phyloP scores from a whole-genome alignment of 2,113 vertebrate species.

The Polypterus senegalus region DNA sequence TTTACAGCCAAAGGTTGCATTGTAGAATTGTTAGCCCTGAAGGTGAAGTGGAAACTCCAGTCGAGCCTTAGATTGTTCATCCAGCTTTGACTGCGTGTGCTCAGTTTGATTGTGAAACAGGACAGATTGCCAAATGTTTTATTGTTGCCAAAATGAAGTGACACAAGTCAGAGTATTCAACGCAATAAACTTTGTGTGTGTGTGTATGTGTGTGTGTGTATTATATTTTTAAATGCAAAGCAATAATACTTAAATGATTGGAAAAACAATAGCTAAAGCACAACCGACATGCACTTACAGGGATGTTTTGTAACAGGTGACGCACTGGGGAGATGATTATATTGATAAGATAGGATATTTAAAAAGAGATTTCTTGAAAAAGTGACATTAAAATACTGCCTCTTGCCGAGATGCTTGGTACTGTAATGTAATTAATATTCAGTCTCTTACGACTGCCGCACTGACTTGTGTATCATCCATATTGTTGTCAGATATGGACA shows the following conservation, averaged over 20 bases:
- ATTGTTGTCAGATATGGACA: conserved; percentile 44
- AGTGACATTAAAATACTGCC: conserved; percentile 53
- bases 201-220: conserved; percentile 30
- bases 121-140: conserved; percentile 45
- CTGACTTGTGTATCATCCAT: conserved; percentile 61
- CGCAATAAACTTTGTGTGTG: conserved; percentile 27
- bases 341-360: conserved; percentile 32
- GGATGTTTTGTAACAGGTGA: conserved; percentile 46
- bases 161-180: conserved; percentile 35
- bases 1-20: conserved; percentile 12
- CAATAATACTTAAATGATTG: conserved; percentile 49
- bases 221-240: conserved; percentile 50
- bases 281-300: conserved; percentile 60
- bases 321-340: conserved; percentile 59
- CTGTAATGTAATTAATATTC: conserved; percentile 67
- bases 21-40: background rate
- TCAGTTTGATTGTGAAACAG: conserved; percentile 28
- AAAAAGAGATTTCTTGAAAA: conserved; percentile 45
- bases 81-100: conserved; percentile 9
- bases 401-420: conserved; percentile 62
- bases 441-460: conserved; percentile 56
- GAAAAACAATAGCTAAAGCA: conserved; percentile 51
- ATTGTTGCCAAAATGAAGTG: conserved; percentile 49
- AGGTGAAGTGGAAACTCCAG: background rate
- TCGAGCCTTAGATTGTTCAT: conserved; percentile 2